A percentile compares a stretch with the other conserved stretches of the same genome.
phyloP scores from a whole-genome alignment of 2,113 vertebrate genomes.

The Pygoscelis adeliae region DNA sequence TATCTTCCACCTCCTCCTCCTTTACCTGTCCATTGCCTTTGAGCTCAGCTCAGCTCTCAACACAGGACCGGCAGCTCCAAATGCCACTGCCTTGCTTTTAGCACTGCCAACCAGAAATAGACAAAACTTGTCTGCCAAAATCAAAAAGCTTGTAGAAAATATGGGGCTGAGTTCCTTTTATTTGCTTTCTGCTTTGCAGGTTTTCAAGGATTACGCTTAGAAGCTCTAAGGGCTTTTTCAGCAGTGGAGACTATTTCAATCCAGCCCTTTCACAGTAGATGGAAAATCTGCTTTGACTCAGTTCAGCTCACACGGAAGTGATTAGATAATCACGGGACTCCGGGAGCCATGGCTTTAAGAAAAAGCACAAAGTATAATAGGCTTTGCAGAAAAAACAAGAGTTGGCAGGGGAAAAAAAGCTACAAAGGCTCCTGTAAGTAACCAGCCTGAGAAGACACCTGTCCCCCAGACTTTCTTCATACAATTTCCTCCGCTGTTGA shows the following conservation, averaged over 20 bases:
- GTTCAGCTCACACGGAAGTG: neutral
- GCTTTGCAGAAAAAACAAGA: neutral
- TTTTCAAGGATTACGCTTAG: neutral
- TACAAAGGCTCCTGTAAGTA: neutral
- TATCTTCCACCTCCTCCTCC: neutral
- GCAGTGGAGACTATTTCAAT: neutral
- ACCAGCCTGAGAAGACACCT: neutral
- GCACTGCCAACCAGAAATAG: neutral
- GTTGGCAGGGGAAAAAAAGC: neutral
- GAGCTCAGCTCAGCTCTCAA: neutral
- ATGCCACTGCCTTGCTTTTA: neutral
- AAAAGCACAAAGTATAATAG: neutral
- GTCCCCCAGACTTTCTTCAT: neutral
- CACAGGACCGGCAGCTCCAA: neutral
- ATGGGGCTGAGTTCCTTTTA: neutral
- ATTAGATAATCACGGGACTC: conserved; percentile 1
- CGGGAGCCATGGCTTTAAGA: accelerated
- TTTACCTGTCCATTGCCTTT: neutral
- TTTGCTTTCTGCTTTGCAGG: neutral
- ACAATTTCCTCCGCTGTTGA: neutral
- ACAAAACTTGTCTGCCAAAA: neutral
- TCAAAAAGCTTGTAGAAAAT: neutral
- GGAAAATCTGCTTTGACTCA: neutral
- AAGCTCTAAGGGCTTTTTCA: neutral
- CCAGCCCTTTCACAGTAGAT: neutral